A percentile compares a stretch with the other conserved stretches of the same genome.
These are phyloP conservation scores for Dascillus cervinus DNA, from an alignment of 2,888 invertebrate genomes.

Conservation along the genomic window DNA sequence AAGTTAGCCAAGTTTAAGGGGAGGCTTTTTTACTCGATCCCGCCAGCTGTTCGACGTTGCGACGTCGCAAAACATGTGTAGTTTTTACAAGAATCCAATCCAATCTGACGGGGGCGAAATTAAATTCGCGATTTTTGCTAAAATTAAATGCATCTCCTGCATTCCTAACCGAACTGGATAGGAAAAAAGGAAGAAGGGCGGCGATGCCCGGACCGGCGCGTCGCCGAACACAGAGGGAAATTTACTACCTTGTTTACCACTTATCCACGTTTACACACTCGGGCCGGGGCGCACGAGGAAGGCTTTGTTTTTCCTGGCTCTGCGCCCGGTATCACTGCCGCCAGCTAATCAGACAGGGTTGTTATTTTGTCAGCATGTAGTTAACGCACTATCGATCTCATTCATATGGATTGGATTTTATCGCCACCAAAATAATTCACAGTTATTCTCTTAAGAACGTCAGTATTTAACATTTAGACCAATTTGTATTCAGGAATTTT, in stretches of 20 bases:
- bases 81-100: slow-evolving; percentile 23
- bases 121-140: too few species aligned
- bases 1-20: slow-evolving; percentile 30
- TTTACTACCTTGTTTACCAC: slow-evolving; percentile 47
- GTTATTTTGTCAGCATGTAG: slow-evolving; percentile 36
- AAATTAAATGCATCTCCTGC: too few species aligned
- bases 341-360: slow-evolving; percentile 37
- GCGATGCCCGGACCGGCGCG: slow-evolving; percentile 26
- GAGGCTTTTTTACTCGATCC: slow-evolving; percentile 26
- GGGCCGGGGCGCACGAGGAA: slow-evolving; percentile 32
- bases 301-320: slow-evolving; percentile 42
- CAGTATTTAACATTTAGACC: too few species aligned
- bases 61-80: slow-evolving; percentile 24
- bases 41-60: slow-evolving; percentile 27
- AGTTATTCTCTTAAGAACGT: too few species aligned
- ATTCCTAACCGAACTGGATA: too few species aligned
- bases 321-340: slow-evolving; percentile 29
- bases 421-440: too few species aligned
- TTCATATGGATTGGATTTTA: slow-evolving; percentile 20
- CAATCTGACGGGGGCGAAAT: too few species aligned
- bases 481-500: too few species aligned
- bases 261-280: slow-evolving; percentile 44
- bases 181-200: slow-evolving; percentile 22
- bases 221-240: slow-evolving; percentile 35
- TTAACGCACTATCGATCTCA: slow-evolving; percentile 34